phyloP scores from a whole-genome alignment of 2,888 invertebrate species.

The Colletes collaris region DNA sequence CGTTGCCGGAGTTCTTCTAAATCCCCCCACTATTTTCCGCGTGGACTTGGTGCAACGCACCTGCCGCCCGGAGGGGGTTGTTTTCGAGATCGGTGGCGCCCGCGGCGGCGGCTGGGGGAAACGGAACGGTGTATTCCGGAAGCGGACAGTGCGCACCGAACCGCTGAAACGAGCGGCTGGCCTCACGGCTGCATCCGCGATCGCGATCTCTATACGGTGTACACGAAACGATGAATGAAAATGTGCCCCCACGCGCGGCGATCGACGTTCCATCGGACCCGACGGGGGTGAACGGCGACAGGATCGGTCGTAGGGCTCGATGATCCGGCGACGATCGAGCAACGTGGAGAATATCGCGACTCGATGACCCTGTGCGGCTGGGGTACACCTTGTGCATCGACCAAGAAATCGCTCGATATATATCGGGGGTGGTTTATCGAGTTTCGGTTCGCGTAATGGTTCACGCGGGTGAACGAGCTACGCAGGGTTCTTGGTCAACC shows the following conservation, averaged over 20 bases:
- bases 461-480: conserved; percentile 5
- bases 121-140: conserved; percentile 50
- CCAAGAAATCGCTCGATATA: not conserved
- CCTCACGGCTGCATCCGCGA: conserved; percentile 37
- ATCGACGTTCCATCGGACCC: not conserved
- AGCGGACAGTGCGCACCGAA: conserved; percentile 79
- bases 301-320: not conserved
- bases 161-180: conserved; percentile 68
- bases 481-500: not conserved
- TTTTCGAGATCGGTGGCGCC: conserved; percentile 76
- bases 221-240: conserved; percentile 67
- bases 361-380: not conserved
- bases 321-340: not conserved
- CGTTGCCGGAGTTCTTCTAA: not conserved
- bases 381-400: not conserved
- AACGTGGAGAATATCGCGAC: not conserved
- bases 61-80: conserved; percentile 65
- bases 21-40: not conserved
- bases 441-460: not conserved
- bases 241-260: conserved; percentile 30
- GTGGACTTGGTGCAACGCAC: conserved; percentile 53
- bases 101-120: conserved; percentile 59
- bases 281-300: not conserved
- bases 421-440: not conserved
- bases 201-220: conserved; percentile 36